Conservation (phyloP, 2,888 invertebrate species). For the Heliconius erato region DNA sequence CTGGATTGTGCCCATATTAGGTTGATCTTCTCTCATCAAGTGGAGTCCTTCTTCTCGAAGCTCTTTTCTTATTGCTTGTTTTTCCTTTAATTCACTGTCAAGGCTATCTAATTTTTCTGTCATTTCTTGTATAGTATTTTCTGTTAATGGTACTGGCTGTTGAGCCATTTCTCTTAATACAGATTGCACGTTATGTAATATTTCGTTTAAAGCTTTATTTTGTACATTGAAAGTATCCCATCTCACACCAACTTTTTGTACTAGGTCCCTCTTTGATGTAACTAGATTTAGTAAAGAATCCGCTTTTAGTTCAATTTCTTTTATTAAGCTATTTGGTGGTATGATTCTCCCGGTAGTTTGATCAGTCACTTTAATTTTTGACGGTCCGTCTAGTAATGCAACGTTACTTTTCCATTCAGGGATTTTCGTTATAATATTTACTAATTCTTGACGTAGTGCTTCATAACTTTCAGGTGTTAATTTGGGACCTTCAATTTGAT, state of each 20-base stretch:
- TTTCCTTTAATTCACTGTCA: slow-evolving; percentile 85
- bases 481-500: slow-evolving; percentile 91
- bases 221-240: slow-evolving; percentile 92
- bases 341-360: slow-evolving; percentile 89
- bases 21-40: slow-evolving; percentile 93
- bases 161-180: slow-evolving; percentile 86
- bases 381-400: slow-evolving; percentile 88
- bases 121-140: slow-evolving; percentile 80
- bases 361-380: slow-evolving; percentile 89
- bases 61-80: slow-evolving; percentile 88
- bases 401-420: slow-evolving; percentile 90
- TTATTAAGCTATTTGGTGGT: slow-evolving; percentile 90
- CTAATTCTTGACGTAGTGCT: slow-evolving; percentile 89
- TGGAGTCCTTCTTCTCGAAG: slow-evolving; percentile 92
- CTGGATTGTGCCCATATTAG: slow-evolving; percentile 92
- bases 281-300: slow-evolving; percentile 89
- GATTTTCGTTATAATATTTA: slow-evolving; percentile 88
- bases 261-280: slow-evolving; percentile 87
- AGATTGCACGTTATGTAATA: slow-evolving; percentile 86
- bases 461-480: slow-evolving; percentile 89
- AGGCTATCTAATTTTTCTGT: slow-evolving; percentile 84
- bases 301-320: slow-evolving; percentile 90
- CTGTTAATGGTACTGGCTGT: slow-evolving; percentile 77
- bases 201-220: slow-evolving; percentile 89
- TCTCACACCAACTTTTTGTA: slow-evolving; percentile 90